A percentile compares a stretch with the other conserved stretches of the same genome.
Evolutionary conservation across 2,797 vertebrate genomes (phyloP).

Genomic region (Chromis chromis): DNA sequence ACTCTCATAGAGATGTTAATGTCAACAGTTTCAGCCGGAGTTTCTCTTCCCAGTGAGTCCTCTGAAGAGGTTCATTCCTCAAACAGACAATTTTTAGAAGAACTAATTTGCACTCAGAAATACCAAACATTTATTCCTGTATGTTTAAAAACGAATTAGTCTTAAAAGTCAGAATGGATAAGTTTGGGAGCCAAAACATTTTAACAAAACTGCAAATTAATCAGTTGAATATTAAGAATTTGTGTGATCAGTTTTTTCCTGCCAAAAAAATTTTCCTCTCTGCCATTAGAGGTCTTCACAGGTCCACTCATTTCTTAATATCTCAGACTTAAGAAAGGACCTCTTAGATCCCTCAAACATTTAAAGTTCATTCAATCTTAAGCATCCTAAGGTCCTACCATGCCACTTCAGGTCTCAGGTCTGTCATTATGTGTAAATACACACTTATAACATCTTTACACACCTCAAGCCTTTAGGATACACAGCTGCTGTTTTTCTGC

Average conservation of each 20-base stretch:
- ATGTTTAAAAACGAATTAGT: neutral
- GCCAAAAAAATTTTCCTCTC: too few species aligned
- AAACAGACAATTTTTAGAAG: neutral
- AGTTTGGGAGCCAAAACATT: neutral
- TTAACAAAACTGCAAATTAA: neutral
- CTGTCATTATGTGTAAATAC: too few species aligned
- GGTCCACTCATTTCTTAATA: neutral
- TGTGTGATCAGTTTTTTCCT: neutral
- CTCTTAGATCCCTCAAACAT: too few species aligned
- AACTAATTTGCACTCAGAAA: neutral
- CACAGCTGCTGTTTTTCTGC: too few species aligned
- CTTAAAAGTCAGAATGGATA: neutral
- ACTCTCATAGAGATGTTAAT: slow-evolving; percentile 12
- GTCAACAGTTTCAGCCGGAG: neutral
- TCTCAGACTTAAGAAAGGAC: neutral
- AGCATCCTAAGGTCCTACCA: too few species aligned
- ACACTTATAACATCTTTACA: too few species aligned
- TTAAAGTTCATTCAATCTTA: too few species aligned
- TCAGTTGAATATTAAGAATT: neutral
- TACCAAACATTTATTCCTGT: neutral
- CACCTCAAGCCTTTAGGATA: too few species aligned
- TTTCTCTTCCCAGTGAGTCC: slow-evolving; percentile 35
- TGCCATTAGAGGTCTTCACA: neutral
- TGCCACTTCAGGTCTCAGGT: too few species aligned
- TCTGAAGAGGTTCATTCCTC: slow-evolving; percentile 42